A percentile compares a stretch with the other conserved stretches of the same genome.
These are phyloP conservation scores for Cervus canadensis DNA, from an alignment of 2,113 vertebrate species.

Conservation along the genomic window DNA sequence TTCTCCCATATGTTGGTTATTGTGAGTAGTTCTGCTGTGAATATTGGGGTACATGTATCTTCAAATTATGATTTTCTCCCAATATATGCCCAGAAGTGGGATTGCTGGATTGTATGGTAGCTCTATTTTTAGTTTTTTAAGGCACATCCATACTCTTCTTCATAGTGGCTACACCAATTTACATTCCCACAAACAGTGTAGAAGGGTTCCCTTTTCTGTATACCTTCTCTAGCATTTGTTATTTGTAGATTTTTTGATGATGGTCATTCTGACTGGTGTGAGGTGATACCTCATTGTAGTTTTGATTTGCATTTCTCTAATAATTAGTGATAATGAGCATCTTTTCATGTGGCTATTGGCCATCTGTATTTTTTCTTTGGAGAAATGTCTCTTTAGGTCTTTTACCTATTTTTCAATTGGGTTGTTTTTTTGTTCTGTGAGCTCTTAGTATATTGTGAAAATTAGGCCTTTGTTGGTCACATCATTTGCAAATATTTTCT, in stretches of 20 bases:
- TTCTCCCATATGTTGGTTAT: too few species aligned
- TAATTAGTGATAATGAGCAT: neutral
- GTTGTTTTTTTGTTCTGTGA: neutral
- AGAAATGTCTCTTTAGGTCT: neutral
- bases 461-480: neutral
- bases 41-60: neutral
- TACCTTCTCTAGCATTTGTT: neutral
- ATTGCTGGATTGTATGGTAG: neutral
- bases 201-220: neutral
- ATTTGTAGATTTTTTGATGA: neutral
- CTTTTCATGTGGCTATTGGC: neutral
- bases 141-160: neutral
- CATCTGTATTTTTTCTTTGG: neutral
- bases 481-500: neutral
- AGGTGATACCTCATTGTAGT: neutral
- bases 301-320: neutral
- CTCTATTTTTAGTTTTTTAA: neutral
- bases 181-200: neutral
- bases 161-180: neutral
- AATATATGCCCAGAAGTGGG: neutral
- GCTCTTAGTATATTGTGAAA: neutral
- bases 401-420: neutral
- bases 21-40: neutral
- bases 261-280: neutral
- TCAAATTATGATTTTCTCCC: neutral